Evolutionary conservation across 2,797 vertebrate species (phyloP), one percentile per base, ranked within the genome.

Genomic region (Phataginus tricuspis): DNA sequence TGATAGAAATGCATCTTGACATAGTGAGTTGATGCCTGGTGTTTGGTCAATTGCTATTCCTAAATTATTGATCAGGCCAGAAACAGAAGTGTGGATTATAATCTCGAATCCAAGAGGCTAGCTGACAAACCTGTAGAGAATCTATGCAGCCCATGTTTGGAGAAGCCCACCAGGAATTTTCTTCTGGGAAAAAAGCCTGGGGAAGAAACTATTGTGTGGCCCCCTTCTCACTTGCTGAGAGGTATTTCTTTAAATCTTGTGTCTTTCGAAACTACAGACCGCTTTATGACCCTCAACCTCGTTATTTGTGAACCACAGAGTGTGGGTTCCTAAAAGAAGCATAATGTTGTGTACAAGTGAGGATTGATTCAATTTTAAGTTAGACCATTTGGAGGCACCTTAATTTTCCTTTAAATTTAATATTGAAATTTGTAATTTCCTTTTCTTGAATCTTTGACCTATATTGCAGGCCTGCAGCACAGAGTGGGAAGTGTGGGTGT

Each of bases 41-140:
- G 94, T 96, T 96, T 90, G 90, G 93, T 98, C 96, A 87, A 90
- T 97, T 97, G 80, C 57, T 95, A 96, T 97, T 95, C 97, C 93
- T 72, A 84, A 95, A 86, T 95, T 86, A 84, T 69, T 96, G 91
- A 96, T 93, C 89, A 85, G 86, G 61, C 86, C 87, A 82, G 74
- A 89, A 92, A 71, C 87, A 89, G 68, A 91, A 57, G 64, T 42
- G 13, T n/a, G 74, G 87, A 75, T 37, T 92, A 86, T 80, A 66
- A 74, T 87, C 71, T 88, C 8, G 4, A 21, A 15, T 61, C 57
- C 31, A 55, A 42, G 86, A 97, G 80, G 75, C 34, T 39, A 78
- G 66, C 66, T n/a, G 18, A 80, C 29, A 42, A 29, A 82, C 51
- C 13, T 4, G 10, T 37, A 59, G 82, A 95, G 42, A 57, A 57